These are phyloP conservation scores for Oxyteleia sp. DNA, from an alignment of 2,888 invertebrate genomes.

Conservation along the genomic window DNA sequence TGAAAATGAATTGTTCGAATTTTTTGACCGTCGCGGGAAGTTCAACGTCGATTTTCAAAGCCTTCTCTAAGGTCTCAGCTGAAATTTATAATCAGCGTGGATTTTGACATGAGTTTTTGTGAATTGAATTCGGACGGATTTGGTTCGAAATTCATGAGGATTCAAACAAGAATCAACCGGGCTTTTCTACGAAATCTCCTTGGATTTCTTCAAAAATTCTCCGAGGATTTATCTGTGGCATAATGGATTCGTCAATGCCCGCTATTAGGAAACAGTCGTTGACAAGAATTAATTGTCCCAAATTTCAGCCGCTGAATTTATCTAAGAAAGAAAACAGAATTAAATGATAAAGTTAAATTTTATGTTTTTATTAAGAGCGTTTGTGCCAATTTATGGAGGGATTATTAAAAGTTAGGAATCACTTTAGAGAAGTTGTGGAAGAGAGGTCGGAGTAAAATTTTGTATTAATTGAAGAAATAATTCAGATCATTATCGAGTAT, in stretches of 20 bases:
- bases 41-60: too few relatives aligned
- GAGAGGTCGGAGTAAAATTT: too few relatives aligned
- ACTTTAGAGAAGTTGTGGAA: too few relatives aligned
- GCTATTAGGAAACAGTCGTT: conserved; percentile 19
- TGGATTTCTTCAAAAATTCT: conserved; percentile 50
- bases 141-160: conserved; percentile 28
- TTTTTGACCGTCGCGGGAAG: too few relatives aligned
- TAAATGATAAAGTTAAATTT: too few relatives aligned
- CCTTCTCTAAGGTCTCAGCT: neutral
- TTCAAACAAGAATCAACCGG: conserved; percentile 32
- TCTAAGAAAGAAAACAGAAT: too few relatives aligned
- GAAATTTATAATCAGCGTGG: conserved; percentile 33
- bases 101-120: conserved; percentile 24
- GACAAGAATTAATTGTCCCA: conserved; percentile 17
- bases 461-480: too few relatives aligned
- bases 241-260: conserved; percentile 25
- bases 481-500: too few relatives aligned
- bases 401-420: too few relatives aligned
- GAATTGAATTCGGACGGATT: conserved; percentile 38
- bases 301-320: neutral
- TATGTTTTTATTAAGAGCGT: too few relatives aligned
- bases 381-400: too few relatives aligned
- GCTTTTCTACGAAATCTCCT: conserved; percentile 35
- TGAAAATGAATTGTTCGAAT: too few relatives aligned
- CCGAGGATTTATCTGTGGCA: conserved; percentile 8